Percentiles rank a stretch among this genome's conserved stretches.
phyloP scores from a whole-genome alignment of 2,113 vertebrate species.

The Pseudorasbora parva region DNA sequence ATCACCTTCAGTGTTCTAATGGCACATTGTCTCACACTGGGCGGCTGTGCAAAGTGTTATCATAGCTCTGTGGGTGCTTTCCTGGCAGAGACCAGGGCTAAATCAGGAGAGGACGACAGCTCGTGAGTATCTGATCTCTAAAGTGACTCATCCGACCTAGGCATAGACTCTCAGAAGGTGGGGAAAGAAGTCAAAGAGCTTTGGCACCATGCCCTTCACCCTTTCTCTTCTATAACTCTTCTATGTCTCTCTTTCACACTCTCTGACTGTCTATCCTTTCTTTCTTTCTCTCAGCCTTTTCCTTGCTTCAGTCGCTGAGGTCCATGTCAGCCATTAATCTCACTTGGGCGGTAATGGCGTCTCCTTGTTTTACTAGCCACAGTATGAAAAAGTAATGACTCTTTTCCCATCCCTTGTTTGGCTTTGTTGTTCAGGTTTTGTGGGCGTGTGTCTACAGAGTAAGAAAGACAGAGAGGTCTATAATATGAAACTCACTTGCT shows the following conservation, averaged over 20 bases:
- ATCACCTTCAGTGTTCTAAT: conserved; percentile 30
- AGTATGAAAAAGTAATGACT: conserved; percentile 58
- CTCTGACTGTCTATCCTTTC: not conserved
- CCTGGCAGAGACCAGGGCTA: not conserved
- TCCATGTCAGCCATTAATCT: conserved; percentile 56
- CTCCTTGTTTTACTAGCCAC: conserved; percentile 50
- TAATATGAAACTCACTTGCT: not conserved
- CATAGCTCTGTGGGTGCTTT: conserved; percentile 4
- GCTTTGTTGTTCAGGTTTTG: conserved; percentile 14
- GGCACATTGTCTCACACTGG: not conserved
- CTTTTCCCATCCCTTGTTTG: conserved; percentile 33
- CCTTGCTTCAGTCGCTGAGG: not conserved
- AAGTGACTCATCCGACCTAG: conserved; percentile 61
- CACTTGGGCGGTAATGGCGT: conserved; percentile 50
- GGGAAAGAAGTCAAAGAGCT: not conserved
- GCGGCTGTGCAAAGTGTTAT: not conserved
- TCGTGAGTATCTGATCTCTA: conserved; percentile 64
- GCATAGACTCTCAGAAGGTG: conserved; percentile 5
- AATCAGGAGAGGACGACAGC: conserved; percentile 38
- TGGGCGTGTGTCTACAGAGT: not conserved
- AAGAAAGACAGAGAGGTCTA: conserved; percentile 20
- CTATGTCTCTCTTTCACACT: not conserved
- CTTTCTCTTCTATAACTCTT: not conserved
- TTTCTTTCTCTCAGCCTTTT: conserved; percentile 3
- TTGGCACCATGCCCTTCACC: conserved; percentile 29